Evolutionary conservation across 2,797 vertebrate species (phyloP).

Genomic region (Anabacerthia variegaticeps): DNA sequence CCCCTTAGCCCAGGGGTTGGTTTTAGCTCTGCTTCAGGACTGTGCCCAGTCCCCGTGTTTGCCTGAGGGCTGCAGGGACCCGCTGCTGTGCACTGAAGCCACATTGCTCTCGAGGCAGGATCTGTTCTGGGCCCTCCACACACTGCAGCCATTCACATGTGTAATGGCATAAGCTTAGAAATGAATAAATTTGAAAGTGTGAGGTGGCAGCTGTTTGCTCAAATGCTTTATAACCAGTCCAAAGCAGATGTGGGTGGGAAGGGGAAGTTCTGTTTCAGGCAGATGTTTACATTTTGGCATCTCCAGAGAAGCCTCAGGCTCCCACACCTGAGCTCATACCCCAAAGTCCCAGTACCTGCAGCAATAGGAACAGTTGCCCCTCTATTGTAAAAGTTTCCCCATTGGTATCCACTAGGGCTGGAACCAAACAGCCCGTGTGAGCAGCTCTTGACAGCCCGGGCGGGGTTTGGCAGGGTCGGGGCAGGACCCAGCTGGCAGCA

Average conservation of each 20-base stretch:
- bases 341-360: neutral
- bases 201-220: no score
- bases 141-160: neutral
- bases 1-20: rapidly evolving
- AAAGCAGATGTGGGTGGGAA: no score
- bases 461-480: rapidly evolving
- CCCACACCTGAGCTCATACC: neutral
- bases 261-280: neutral
- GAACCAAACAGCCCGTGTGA: neutral
- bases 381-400: rapidly evolving
- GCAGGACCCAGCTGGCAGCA: neutral
- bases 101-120: neutral
- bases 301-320: neutral
- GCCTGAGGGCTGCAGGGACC: rapidly evolving
- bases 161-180: neutral
- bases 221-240: neutral
- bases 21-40: neutral
- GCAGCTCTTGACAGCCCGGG: rapidly evolving
- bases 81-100: neutral
- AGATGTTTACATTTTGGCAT: rapidly evolving
- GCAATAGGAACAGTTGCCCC: rapidly evolving
- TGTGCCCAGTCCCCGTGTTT: rapidly evolving
- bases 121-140: neutral
- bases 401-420: rapidly evolving
- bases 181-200: neutral